Percentiles rank a stretch among this genome's conserved stretches.
phyloP scores from a whole-genome alignment of 37 sponge, comb jelly and placozoan species.

The Halichondria panicea region DNA sequence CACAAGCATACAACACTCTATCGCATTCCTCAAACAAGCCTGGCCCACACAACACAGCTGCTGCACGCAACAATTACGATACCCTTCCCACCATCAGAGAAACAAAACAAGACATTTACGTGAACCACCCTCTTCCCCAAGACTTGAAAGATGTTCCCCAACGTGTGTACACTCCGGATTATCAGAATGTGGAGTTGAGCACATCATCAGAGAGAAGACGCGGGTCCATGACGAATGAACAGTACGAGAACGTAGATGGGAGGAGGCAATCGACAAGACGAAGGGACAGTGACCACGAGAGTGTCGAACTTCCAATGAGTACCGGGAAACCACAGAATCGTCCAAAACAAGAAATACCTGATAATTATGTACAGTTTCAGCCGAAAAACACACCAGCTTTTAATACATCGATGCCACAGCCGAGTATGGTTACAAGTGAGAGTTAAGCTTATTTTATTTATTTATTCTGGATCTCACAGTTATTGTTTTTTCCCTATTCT shows the following conservation, averaged over 20 bases:
- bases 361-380: too few relatives aligned
- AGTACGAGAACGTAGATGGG: constrained; percentile 15
- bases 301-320: too few relatives aligned
- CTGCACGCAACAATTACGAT: neutral
- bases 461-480: too few relatives aligned
- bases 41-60: neutral
- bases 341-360: too few relatives aligned
- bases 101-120: constrained; percentile 1
- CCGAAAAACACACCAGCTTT: too few relatives aligned
- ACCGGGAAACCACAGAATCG: too few relatives aligned
- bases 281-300: neutral
- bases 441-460: too few relatives aligned
- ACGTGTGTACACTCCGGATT: constrained; percentile 7
- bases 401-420: too few relatives aligned
- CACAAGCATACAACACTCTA: neutral
- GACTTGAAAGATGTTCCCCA: constrained; percentile 4
- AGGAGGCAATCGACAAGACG: neutral
- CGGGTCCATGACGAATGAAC: constrained; percentile 10
- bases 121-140: constrained; percentile 29
- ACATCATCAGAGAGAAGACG: neutral
- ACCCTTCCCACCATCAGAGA: constrained; percentile 15
- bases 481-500: too few relatives aligned
- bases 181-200: constrained; percentile 22
- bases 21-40: neutral
- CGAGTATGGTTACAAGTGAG: too few relatives aligned